Evolutionary conservation across 1,140 invertebrate species (phyloP), one percentile per base, ranked within the genome.

Genomic region (Antheraea mylitta): DNA sequence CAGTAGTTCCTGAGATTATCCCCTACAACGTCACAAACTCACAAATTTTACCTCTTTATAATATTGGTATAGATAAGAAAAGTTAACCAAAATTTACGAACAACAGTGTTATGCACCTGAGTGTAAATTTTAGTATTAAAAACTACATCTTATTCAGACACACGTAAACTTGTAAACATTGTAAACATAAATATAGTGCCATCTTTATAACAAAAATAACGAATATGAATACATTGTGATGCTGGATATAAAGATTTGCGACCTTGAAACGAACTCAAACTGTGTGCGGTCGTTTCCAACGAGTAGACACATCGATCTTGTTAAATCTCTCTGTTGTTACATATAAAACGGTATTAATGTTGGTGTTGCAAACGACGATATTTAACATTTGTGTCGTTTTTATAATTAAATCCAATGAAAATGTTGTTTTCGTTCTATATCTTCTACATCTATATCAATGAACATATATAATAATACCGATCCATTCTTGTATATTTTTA

Each of bases 281-380:
- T 16, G 45, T 53, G 45, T 53, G 16, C 74, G 70, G 77, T 71
- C 68, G 72, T 79, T 85, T 83, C 79, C 72, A 72, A 77, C 76
- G 77, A 82, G 76, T 78, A 80, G 70, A 72, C 71, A 74, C 78
- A 86, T 89, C 82, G 86, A 86, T 89, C 81, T 86, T 77, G 60
- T 71, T 78, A 80, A 83, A 79, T 75, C 76, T 75, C 70, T 69
- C 69, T 68, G 75, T 67, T 70, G 75, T 67, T 74, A 64, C 30
- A 58, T 72, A 37, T 72, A 65, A 74, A 42, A 60, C 45, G 19
- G 58, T 45, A 70, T 68, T 74, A 68, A 74, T 70, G 67, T 63
- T 67, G 45, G 64, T 67, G 68, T 69, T 71, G 71, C 69, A 61
- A 69, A 66, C 36, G 45, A 70, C 45, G 4, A 53, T 13, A 53